These are phyloP conservation scores for Meleagris gallopavo DNA, from an alignment of 2,113 vertebrate species.

Conservation along the genomic window DNA sequence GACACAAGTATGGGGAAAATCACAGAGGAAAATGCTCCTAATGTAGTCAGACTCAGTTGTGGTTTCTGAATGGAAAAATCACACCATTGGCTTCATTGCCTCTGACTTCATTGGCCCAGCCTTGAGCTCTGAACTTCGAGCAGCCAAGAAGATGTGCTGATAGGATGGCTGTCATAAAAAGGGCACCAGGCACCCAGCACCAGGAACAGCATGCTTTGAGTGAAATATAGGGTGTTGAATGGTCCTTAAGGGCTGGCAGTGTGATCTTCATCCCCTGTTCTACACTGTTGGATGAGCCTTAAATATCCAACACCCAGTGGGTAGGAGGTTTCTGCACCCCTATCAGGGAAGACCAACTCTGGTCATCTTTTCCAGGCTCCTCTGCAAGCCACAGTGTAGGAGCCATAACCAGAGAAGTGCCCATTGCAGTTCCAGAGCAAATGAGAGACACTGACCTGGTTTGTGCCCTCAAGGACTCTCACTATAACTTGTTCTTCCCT, in stretches of 20 bases:
- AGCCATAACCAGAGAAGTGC: not conserved
- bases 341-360: not conserved
- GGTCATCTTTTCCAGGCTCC: not conserved
- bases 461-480: not conserved
- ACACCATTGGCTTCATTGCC: not conserved
- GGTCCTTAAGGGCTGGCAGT: not conserved
- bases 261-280: not conserved
- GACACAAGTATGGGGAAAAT: not conserved
- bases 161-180: accelerated
- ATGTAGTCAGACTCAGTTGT: not conserved
- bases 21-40: not conserved
- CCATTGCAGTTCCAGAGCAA: not conserved
- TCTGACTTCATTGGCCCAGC: not conserved
- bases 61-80: not conserved
- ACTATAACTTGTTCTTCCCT: not conserved
- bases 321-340: not conserved
- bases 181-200: not conserved
- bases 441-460: accelerated
- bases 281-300: not conserved
- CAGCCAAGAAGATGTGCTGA: accelerated
- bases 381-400: not conserved
- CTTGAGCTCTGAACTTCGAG: not conserved
- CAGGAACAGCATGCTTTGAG: accelerated
- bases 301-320: not conserved
- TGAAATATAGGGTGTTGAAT: not conserved